These are phyloP conservation scores for Chloromyia formosa DNA, from an alignment of 2,888 invertebrate species.

Conservation along the genomic window DNA sequence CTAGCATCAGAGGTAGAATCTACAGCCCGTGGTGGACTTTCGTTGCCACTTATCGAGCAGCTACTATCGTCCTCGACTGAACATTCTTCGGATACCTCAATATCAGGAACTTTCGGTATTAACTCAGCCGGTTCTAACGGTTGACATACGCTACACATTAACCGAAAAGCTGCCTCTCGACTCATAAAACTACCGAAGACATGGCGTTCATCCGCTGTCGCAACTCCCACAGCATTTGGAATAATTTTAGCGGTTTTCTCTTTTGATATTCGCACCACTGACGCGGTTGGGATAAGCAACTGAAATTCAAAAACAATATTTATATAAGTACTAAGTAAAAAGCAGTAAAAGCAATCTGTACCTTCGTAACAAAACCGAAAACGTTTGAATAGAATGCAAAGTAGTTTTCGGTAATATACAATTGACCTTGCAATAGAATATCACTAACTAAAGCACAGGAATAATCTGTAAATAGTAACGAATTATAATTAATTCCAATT, in stretches of 20 bases:
- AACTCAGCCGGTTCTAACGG: slow-evolving; percentile 63
- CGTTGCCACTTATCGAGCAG: slow-evolving; percentile 67
- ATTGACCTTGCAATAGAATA: slow-evolving; percentile 89
- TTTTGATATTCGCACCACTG: slow-evolving; percentile 87
- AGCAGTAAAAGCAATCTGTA: slow-evolving; percentile 62
- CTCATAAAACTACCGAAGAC: slow-evolving; percentile 92
- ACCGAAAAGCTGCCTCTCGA: slow-evolving; percentile 85
- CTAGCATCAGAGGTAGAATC: slow-evolving; percentile 52
- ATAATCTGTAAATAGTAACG: slow-evolving; percentile 73
- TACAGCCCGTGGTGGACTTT: slow-evolving; percentile 59
- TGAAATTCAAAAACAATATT: slow-evolving; percentile 60
- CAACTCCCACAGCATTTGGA: slow-evolving; percentile 89
- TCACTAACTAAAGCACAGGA: slow-evolving; percentile 93
- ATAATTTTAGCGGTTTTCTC: slow-evolving; percentile 94
- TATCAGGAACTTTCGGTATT: slow-evolving; percentile 59
- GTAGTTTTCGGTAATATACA: slow-evolving; percentile 93
- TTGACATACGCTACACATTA: slow-evolving; percentile 88
- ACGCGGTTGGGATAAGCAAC: slow-evolving; percentile 87
- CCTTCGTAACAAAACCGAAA: slow-evolving; percentile 93
- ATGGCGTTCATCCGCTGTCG: slow-evolving; percentile 83
- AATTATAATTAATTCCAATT: background rate
- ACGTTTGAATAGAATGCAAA: slow-evolving; percentile 97
- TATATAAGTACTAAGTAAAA: background rate
- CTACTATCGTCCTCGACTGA: slow-evolving; percentile 68
- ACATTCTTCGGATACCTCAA: slow-evolving; percentile 61